Conservation (phyloP, 1,140 invertebrate genomes). For the Panagrolaimus sp. region DNA sequence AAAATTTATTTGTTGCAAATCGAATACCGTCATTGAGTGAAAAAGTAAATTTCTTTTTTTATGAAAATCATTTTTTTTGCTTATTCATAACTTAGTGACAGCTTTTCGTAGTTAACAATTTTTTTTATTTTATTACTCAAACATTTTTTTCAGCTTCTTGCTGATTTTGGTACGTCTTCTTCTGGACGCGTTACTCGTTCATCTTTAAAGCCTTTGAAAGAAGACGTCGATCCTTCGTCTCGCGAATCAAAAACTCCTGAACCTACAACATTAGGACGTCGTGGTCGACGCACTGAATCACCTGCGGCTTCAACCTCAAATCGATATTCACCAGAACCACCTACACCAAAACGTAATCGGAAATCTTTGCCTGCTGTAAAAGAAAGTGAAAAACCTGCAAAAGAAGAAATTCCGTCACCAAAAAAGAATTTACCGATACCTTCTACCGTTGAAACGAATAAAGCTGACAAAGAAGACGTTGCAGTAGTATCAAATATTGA, state of each 20-base stretch:
- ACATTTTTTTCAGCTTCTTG: conserved; percentile 9
- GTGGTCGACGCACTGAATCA: background rate
- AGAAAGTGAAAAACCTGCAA: too few relatives aligned
- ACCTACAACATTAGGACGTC: background rate
- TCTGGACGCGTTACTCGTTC: background rate
- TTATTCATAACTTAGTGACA: background rate
- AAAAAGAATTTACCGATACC: too few relatives aligned
- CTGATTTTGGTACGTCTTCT: background rate
- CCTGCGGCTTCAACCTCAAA: background rate
- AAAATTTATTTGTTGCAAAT: conserved; percentile 9
- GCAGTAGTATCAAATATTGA: too few relatives aligned
- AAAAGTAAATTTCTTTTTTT: background rate
- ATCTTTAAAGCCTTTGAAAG: background rate
- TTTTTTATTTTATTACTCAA: too few relatives aligned
- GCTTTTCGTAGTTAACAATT: background rate
- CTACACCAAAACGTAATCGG: background rate
- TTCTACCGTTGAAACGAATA: too few relatives aligned
- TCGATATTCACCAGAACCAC: background rate
- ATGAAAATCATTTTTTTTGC: background rate
- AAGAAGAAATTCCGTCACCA: too few relatives aligned
- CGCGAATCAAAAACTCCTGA: background rate
- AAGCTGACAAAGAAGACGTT: too few relatives aligned
- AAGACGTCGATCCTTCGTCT: background rate
- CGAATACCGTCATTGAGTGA: background rate
- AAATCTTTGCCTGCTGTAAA: background rate